Base-by-base conservation (phyloP, 2,888 invertebrate species). In the Sphaerophoria taeniata region DNA sequence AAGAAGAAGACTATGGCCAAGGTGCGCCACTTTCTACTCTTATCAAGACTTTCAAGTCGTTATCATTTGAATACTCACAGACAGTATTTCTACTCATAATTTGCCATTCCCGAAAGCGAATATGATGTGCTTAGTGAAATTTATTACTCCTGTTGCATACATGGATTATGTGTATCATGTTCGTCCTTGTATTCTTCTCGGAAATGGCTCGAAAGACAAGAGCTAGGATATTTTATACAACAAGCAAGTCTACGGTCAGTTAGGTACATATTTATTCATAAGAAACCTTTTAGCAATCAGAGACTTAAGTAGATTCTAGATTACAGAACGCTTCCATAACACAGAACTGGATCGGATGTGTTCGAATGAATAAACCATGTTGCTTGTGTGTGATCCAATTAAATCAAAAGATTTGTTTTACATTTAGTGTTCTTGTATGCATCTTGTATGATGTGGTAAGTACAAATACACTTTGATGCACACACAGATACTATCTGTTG, bases 371-470 rank as follows among this genome's bases (percentile, higher is more conserved):
- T 80, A 75, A 75, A 76, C 80, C 71, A 80, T 80, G 71, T 75
- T 70, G 55, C 61, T 51, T 74, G 67, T 71, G 67, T 72, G 75
- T 72, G 67, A 75, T 84, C 67, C 79, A 84, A 80, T 84, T 84
- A 84, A 75, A 75, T 76, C 71, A 75, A 80, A 79, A 56, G 73
- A 72, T 84, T 79, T 74, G 78, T 47, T 34, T 74, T 65, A 63
- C 58, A 60, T 73, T 69, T 58, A 49, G 34, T 33, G 33, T 47
- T 6, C 3, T 36, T 72, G 24, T n/a, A 7, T 7, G 34, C 34
- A 14, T 39, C 14, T 55, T n/a, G 1, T 43, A 11, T 33, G 36
- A 43, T 72, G 60, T 63, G 47, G 47, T 34, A 11, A 34, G 33
- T 47, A 45, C 31, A 63, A 9, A 58, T 36, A 45, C 12, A 6